Evolutionary conservation across 2,797 vertebrate genomes (phyloP), one percentile per base, ranked within the genome.

Genomic region (Euphonia xanthogaster): DNA sequence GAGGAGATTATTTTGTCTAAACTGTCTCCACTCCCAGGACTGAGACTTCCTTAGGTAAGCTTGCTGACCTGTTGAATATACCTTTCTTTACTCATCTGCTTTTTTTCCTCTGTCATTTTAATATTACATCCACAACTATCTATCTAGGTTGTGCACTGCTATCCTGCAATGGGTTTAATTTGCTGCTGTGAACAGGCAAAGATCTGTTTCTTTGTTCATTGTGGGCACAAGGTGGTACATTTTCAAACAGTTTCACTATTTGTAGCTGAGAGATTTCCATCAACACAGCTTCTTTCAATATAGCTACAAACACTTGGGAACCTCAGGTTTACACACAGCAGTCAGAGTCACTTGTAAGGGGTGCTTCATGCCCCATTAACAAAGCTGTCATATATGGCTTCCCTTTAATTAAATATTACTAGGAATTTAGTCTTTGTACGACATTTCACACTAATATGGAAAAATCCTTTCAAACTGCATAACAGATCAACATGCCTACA

Each of bases 391-490:
- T 81, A 75, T 65, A 55, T 10, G 18, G 17, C 72, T 91, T 86
- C 35, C 39, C 39, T 90, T 87, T 88, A 89, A 83, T 86, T 91
- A 94, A 96, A 80, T 83, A 93, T 78, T 83, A 58, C 79, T 53
- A 73, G n/a, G 25, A 61, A 66, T 92, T 90, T 90, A 86, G 66
- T 78, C 54, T 82, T 79, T 16, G 39, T 87, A 47, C 57, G 82
- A 67, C 12, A 75, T 89, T 91, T 76, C 65, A 88, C 72, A 37
- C 22, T 83, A 80, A 90, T 85, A 88, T 21, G 47, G 65, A 88
- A 79, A 94, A 91, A 90, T 88, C 25, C 28, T 91, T 80, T 91
- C 53, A 91, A 93, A 86, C 61, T 91, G 30, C 68, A 33, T 58
- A 86, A 61, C 27, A 83, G 68, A 91, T 81, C 61, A 85, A 74